Evolutionary conservation across 2,888 invertebrate genomes (phyloP).

Genomic region (Carterocephalus palaemon): DNA sequence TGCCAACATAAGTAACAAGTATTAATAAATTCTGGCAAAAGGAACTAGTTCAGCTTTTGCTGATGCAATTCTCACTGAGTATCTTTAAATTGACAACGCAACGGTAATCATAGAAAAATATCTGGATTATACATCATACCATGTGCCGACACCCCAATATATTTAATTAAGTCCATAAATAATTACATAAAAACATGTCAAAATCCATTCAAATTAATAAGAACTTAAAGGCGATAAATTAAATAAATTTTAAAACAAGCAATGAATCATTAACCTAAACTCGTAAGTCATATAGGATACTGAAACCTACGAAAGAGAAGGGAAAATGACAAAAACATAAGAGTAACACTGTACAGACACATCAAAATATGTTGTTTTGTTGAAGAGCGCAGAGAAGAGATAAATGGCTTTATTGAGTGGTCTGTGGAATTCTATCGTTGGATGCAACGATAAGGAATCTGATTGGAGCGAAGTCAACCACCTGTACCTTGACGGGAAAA

Average conservation of each 20-base stretch:
- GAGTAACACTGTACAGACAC: constrained; percentile 37
- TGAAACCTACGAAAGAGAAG: constrained; percentile 19
- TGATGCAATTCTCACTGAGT: too few species aligned
- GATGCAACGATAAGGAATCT: constrained; percentile 60
- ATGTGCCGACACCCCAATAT: too few species aligned
- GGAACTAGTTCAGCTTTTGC: too few species aligned
- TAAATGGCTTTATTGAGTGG: constrained; percentile 76
- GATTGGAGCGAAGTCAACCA: constrained; percentile 67
- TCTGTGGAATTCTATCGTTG: constrained; percentile 72
- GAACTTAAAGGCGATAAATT: too few species aligned
- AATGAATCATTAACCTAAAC: background rate
- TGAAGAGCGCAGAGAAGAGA: constrained; percentile 43
- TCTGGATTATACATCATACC: too few species aligned
- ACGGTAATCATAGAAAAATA: too few species aligned
- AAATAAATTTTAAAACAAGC: background rate
- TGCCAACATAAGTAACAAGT: too few species aligned
- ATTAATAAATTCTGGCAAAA: too few species aligned
- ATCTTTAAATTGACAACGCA: too few species aligned
- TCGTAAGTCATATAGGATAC: constrained; percentile 7
- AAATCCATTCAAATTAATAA: too few species aligned
- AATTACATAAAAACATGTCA: too few species aligned
- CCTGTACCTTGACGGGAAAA: constrained; percentile 73
- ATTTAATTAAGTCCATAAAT: too few species aligned
- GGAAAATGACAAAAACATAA: constrained; percentile 29
- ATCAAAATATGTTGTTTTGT: constrained; percentile 31